These are phyloP conservation scores for Diadema setosum DNA, from an alignment of 35 echinoderm and acorn worm genomes.

Conservation along the genomic window DNA sequence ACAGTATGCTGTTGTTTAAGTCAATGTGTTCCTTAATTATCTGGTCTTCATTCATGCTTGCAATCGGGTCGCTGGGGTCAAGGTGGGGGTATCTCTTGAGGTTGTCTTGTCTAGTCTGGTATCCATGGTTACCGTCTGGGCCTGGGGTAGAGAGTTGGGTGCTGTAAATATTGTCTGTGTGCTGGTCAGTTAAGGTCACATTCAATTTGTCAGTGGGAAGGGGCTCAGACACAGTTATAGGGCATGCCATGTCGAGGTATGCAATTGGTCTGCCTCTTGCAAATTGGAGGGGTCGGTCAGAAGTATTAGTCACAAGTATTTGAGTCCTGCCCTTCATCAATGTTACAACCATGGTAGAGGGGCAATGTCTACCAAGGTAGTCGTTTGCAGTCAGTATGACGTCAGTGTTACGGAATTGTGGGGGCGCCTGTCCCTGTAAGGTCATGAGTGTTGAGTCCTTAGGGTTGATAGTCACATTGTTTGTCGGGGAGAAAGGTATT, in stretches of 20 bases:
- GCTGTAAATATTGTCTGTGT: background rate
- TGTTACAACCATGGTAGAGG: background rate
- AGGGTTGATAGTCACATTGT: background rate
- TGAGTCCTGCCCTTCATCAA: background rate
- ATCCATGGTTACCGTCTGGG: background rate
- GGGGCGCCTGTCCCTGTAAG: too few species aligned
- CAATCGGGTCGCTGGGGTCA: background rate
- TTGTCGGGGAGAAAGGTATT: background rate
- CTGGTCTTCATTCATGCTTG: background rate
- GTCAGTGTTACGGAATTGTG: too few species aligned
- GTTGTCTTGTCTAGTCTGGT: background rate
- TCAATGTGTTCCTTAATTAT: background rate
- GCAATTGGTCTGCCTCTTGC: too few species aligned
- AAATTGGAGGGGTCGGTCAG: background rate
- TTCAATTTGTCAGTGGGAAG: background rate
- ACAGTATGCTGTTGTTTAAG: background rate
- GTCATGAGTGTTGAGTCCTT: too few species aligned
- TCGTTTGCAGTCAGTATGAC: too few species aligned
- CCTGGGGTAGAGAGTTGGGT: background rate
- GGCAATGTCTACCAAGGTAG: background rate
- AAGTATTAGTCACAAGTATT: background rate
- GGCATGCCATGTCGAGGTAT: too few species aligned
- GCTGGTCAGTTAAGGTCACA: background rate
- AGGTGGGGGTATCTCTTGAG: background rate
- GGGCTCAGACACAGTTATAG: too few species aligned